Evolutionary conservation across 2,888 invertebrate genomes (phyloP).

Genomic region (Sminthurinus aureus): DNA sequence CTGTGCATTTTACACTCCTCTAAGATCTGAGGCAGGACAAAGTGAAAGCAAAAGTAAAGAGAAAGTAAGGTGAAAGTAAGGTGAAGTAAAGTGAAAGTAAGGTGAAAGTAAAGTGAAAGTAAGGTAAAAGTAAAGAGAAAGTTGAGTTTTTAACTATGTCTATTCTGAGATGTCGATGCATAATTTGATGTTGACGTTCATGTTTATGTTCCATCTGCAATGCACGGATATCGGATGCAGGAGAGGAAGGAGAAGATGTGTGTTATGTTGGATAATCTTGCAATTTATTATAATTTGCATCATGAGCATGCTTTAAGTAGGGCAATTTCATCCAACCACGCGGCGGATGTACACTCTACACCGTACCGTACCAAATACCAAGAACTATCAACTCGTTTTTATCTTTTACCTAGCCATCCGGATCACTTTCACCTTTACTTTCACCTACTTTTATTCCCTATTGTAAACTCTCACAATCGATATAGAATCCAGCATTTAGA

Average conservation of each 20-base stretch:
- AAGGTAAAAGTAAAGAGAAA: background rate
- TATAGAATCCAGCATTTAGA: too few species aligned
- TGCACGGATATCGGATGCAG: too few species aligned
- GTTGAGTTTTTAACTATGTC: background rate
- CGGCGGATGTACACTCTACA: background rate
- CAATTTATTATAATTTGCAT: constrained; percentile 28
- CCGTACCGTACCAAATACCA: too few species aligned
- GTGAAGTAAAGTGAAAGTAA: background rate
- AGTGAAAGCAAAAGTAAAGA: background rate
- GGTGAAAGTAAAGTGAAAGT: background rate
- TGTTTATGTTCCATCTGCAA: background rate
- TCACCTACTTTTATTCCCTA: too few species aligned
- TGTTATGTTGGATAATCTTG: constrained; percentile 22
- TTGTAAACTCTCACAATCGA: too few species aligned
- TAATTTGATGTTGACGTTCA: too few species aligned
- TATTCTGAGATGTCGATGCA: too few species aligned
- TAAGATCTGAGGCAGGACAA: too few species aligned
- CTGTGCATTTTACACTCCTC: too few species aligned
- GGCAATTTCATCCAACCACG: background rate
- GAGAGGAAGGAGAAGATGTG: background rate
- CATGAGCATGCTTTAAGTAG: constrained; percentile 13
- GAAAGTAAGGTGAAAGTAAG: background rate
- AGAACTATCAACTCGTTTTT: too few species aligned
- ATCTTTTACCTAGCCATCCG: too few species aligned
- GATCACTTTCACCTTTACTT: too few species aligned